A percentile compares a stretch with the other conserved stretches of the same genome.
These are phyloP conservation scores for Callocephalon fimbriatum DNA, from an alignment of 2,113 vertebrate species.

Conservation along the genomic window DNA sequence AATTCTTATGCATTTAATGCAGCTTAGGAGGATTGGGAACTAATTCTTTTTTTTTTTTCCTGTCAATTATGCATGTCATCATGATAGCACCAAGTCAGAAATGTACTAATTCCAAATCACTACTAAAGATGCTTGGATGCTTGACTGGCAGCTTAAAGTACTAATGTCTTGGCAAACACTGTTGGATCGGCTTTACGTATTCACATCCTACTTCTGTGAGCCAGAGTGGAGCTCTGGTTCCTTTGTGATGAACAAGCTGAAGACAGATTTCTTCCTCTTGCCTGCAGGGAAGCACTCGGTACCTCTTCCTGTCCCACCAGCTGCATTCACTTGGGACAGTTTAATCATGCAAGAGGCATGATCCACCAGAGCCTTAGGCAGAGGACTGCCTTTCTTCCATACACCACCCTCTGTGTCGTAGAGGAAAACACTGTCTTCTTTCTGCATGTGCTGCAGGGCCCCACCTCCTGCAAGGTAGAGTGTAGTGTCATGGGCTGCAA, in stretches of 20 bases:
- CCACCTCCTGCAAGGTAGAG: conserved; percentile 46
- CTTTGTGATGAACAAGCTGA: not conserved
- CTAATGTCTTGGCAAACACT: not conserved
- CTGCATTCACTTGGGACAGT: not conserved
- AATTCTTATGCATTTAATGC: not conserved
- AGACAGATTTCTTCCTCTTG: not conserved
- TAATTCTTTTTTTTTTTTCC: not conserved
- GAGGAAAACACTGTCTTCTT: conserved; percentile 47
- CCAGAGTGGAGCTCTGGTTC: not conserved
- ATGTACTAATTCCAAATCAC: not conserved
- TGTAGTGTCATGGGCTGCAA: not conserved
- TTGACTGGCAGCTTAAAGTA: not conserved
- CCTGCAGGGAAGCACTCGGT: not conserved
- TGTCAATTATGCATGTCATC: not conserved
- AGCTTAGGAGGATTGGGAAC: not conserved
- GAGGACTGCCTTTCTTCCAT: conserved; percentile 21
- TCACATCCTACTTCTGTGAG: not conserved
- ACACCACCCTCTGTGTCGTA: not conserved
- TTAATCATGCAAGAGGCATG: conserved; percentile 56
- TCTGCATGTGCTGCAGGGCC: conserved; percentile 4
- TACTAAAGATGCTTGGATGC: not conserved
- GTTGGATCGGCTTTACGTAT: not conserved
- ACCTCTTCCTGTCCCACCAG: not conserved
- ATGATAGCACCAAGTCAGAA: not conserved
- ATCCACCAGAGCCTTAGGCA: conserved; percentile 56